These are phyloP conservation scores for Sisyra nigra DNA, from an alignment of 2,888 invertebrate species.

Conservation along the genomic window DNA sequence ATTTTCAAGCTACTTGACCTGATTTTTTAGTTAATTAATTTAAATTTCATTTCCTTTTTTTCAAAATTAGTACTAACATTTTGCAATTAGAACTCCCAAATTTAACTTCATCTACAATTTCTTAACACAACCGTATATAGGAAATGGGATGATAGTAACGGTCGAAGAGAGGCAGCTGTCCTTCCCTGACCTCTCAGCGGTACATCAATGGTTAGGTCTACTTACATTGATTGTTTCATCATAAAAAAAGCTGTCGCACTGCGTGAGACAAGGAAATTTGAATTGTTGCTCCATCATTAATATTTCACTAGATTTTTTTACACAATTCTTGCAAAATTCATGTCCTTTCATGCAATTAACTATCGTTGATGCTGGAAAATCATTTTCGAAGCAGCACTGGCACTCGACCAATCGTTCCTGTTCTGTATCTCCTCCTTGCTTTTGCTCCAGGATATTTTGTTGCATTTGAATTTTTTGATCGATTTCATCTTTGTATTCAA, in stretches of 20 bases:
- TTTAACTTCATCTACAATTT: not conserved
- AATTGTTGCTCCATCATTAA: slow-evolving; percentile 25
- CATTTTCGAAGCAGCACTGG: slow-evolving; percentile 36
- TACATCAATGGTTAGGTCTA: not conserved
- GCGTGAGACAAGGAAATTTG: slow-evolving; percentile 28
- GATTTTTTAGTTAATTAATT: no score
- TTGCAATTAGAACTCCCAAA: not conserved
- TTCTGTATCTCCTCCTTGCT: no score
- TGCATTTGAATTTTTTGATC: no score
- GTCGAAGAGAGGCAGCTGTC: not conserved
- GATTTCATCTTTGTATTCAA: no score
- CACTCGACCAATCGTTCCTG: no score
- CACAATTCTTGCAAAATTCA: slow-evolving; percentile 28
- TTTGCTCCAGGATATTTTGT: no score
- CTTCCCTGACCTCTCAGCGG: not conserved
- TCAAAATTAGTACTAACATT: no score
- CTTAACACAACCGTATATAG: not conserved
- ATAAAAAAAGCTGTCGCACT: slow-evolving; percentile 24
- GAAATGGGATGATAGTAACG: not conserved
- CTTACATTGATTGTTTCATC: slow-evolving; percentile 20
- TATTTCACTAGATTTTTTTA: slow-evolving; percentile 24
- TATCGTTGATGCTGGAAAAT: slow-evolving; percentile 27
- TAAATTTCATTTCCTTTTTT: no score
- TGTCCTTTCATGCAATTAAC: slow-evolving; percentile 27
- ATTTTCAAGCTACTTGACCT: no score